Conservation (phyloP, 2,888 invertebrate genomes). For the Blastobasis lacticolella region DNA sequence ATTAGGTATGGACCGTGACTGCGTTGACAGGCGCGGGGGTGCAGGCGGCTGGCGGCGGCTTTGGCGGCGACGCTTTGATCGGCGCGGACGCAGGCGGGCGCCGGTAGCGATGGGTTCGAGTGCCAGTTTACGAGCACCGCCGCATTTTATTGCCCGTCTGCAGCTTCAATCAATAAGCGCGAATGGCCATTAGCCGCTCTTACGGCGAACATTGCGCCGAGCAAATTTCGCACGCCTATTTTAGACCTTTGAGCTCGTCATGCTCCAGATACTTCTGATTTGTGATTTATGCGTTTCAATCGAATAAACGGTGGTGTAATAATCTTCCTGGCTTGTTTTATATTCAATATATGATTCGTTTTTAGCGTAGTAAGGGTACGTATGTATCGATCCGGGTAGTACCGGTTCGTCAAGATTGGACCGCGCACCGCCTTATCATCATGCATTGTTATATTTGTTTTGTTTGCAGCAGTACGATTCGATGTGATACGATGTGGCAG, state of each 20-base stretch:
- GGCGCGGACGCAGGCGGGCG: conserved; percentile 43
- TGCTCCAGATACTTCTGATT: neutral
- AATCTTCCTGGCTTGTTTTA: no score
- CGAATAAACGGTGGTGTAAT: neutral
- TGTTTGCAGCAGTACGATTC: no score
- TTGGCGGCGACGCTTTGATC: conserved; percentile 64
- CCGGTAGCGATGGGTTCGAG: conserved; percentile 54
- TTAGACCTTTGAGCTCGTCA: conserved; percentile 18
- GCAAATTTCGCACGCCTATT: conserved; percentile 30
- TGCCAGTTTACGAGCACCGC: conserved; percentile 65
- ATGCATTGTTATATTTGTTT: no score
- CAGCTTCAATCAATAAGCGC: conserved; percentile 53
- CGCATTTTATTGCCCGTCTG: conserved; percentile 57
- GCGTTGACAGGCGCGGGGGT: conserved; percentile 62
- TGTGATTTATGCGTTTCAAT: no score
- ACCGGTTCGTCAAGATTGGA: no score
- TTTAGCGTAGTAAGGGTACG: no score
- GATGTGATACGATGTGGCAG: no score
- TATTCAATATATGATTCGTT: no score
- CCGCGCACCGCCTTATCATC: no score
- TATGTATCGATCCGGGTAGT: no score
- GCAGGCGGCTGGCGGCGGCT: conserved; percentile 42
- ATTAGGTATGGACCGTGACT: conserved; percentile 55
- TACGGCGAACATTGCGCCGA: conserved; percentile 25
- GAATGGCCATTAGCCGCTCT: conserved; percentile 39